phyloP scores from a whole-genome alignment of 2,888 invertebrate species.

The Cerceris rybyensis region DNA sequence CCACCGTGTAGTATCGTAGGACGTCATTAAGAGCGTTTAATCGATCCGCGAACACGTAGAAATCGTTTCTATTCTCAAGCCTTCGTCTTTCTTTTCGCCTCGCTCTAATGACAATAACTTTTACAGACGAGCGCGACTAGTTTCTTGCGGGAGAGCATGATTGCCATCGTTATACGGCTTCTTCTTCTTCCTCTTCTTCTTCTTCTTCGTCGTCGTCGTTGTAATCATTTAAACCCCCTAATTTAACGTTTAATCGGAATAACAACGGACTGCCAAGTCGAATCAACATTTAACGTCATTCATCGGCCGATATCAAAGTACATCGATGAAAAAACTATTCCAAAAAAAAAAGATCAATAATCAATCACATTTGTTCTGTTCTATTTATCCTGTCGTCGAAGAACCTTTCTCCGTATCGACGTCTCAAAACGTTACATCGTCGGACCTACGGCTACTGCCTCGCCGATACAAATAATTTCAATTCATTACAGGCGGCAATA shows the following conservation, averaged over 20 bases:
- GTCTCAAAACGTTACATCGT: not conserved
- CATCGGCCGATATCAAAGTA: too few species aligned
- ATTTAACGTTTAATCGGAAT: not conserved
- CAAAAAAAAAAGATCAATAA: too few species aligned
- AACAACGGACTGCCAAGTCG: too few species aligned
- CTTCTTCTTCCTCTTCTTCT: too few species aligned
- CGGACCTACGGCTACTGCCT: not conserved
- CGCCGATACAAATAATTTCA: constrained; percentile 18
- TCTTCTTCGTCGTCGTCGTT: too few species aligned
- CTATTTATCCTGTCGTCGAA: too few species aligned
- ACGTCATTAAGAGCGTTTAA: constrained; percentile 48
- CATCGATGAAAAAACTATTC: too few species aligned
- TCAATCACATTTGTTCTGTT: too few species aligned
- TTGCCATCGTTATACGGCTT: constrained; percentile 1
- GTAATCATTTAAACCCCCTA: not conserved
- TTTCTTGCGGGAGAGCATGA: not conserved
- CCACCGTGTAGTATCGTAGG: constrained; percentile 30
- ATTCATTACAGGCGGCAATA: constrained; percentile 14
- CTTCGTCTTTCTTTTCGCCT: not conserved
- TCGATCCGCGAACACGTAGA: constrained; percentile 37
- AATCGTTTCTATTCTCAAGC: constrained; percentile 22
- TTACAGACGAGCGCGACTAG: not conserved
- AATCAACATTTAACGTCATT: too few species aligned
- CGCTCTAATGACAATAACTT: not conserved
- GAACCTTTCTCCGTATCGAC: too few species aligned